Percentiles rank a stretch among this genome's conserved stretches.
These are phyloP conservation scores for Herminia tarsipennalis DNA, from an alignment of 2,888 invertebrate genomes.

Conservation along the genomic window DNA sequence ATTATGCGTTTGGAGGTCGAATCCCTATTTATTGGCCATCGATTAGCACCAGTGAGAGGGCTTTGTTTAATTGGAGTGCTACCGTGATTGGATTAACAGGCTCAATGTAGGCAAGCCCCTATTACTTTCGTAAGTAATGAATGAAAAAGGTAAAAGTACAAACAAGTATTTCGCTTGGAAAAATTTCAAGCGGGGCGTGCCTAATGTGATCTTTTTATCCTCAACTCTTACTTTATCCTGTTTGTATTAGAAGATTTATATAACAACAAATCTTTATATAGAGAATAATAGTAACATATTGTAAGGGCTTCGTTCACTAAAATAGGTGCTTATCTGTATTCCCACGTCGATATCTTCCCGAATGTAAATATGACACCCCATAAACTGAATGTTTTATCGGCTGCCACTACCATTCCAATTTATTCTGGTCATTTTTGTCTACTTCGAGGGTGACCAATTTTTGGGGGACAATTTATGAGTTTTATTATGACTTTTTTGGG, in stretches of 20 bases:
- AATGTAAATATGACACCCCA: slow-evolving; percentile 86
- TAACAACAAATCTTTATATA: slow-evolving; percentile 18
- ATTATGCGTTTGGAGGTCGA: slow-evolving; percentile 61
- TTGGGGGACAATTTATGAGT: slow-evolving; percentile 78
- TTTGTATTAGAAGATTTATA: slow-evolving; percentile 27
- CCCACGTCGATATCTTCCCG: slow-evolving; percentile 76
- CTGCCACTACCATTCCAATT: slow-evolving; percentile 83
- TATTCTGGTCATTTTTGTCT: slow-evolving; percentile 85
- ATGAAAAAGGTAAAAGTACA: slow-evolving; percentile 51
- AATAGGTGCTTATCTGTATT: slow-evolving; percentile 70
- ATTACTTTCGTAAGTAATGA: slow-evolving; percentile 55
- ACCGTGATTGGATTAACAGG: slow-evolving; percentile 72
- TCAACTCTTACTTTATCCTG: slow-evolving; percentile 6
- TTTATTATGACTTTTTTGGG: slow-evolving; percentile 70
- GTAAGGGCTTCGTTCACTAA: slow-evolving; percentile 38
- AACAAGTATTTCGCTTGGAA: slow-evolving; percentile 26
- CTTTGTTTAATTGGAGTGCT: slow-evolving; percentile 77
- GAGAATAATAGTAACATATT: slow-evolving; percentile 54
- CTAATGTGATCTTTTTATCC: slow-evolving; percentile 23
- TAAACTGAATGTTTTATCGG: slow-evolving; percentile 84
- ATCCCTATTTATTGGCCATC: slow-evolving; percentile 72
- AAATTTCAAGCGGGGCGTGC: slow-evolving; percentile 23
- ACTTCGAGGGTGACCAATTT: slow-evolving; percentile 80
- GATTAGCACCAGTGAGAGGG: slow-evolving; percentile 72
- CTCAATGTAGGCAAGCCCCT: slow-evolving; percentile 47